Base-by-base conservation (phyloP, 1,140 invertebrate genomes). In the Conus betulinus region DNA sequence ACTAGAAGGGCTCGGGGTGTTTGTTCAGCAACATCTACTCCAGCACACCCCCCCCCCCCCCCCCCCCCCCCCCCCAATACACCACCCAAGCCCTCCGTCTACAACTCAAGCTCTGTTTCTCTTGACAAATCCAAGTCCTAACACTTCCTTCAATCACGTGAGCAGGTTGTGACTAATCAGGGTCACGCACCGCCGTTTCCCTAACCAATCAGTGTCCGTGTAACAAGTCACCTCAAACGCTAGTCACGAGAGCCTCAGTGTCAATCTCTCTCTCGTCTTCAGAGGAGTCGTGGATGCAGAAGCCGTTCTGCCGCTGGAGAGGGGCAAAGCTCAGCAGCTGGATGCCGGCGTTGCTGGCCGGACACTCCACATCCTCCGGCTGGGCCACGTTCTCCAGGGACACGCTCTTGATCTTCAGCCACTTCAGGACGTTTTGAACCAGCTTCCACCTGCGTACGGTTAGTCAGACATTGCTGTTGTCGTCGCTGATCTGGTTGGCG, bases 391-490 rank as follows among this genome's bases (percentile, higher is more conserved):
- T 88, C 84, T 88, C 90, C 67, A 90, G 89, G 67, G 90, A 90
- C 63, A 89, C 91, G 74, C 89, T 90, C 79, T 91, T 91, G 67
- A 90, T 92, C 60, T 89, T 88, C 79, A 90, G 67, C 90, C 88
- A 92, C 86, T 88, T 89, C 67, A 90, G 84, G 23, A 91, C 57
- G 60, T 88, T 89, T 84, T 93, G 93, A 51, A 93, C 90, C 74
- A 91, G 84, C 87, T 91, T 92, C 82, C 93, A 91, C 87, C 92
- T 92, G 76, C 89, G 91, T 87, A 93, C 93, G 92, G 92, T 90
- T 93, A 94, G 93, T 94, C 93, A 94, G 85, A 94, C 94, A 89
- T 94, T 94, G 57, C 93, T 93, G 88, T 94, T 94, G 87, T 94
- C 93, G 88, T 94, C 93, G 89, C 92, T 93, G 23, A 94, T 94